These are phyloP conservation scores for Cylloceria caligata DNA, from an alignment of 2,888 invertebrate species.

Conservation along the genomic window DNA sequence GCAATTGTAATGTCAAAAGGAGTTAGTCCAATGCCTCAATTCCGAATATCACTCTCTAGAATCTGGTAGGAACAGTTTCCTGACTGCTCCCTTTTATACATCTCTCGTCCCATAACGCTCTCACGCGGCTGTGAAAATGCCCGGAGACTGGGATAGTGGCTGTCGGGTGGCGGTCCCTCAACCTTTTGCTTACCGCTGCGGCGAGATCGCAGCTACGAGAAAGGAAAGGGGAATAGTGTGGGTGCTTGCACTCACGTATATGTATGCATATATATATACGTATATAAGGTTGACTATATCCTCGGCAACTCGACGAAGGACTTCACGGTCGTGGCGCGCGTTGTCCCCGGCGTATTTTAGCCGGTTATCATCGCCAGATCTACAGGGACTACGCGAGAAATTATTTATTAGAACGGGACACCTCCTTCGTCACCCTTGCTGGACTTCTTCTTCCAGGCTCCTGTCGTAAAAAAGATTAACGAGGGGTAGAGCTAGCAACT, in stretches of 20 bases:
- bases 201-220: constrained; percentile 36
- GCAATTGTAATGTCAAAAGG: background rate
- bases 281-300: constrained; percentile 33
- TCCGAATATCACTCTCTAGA: background rate
- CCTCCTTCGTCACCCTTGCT: constrained; percentile 81
- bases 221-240: constrained; percentile 28
- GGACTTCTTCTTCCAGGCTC: constrained; percentile 72
- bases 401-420: constrained; percentile 84
- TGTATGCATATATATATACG: constrained; percentile 1
- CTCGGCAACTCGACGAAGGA: constrained; percentile 74
- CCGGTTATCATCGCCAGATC: constrained; percentile 84
- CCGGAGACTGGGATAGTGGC: background rate
- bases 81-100: constrained; percentile 14
- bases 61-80: constrained; percentile 15
- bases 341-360: constrained; percentile 81
- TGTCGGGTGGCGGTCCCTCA: constrained; percentile 37
- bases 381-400: constrained; percentile 84
- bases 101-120: background rate
- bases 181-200: constrained; percentile 54
- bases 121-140: background rate
- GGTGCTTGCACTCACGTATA: background rate
- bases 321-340: constrained; percentile 59
- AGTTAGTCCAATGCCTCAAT: constrained; percentile 3
- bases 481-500: constrained; percentile 68
- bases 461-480: constrained; percentile 83